phyloP scores from a whole-genome alignment of 1,140 invertebrate species.

The Scaptomyza graminum region DNA sequence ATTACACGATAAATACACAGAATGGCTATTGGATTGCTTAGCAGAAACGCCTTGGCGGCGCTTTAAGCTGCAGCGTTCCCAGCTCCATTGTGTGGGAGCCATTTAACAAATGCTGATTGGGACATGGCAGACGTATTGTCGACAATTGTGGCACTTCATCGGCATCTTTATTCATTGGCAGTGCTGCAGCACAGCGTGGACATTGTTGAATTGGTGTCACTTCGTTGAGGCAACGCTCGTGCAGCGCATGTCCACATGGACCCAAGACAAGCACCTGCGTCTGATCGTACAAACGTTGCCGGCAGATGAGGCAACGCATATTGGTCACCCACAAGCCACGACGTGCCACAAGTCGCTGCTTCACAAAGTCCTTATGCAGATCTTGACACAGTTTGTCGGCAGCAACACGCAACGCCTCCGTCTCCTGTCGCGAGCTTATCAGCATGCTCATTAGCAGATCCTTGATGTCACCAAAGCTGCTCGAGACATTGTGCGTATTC shows the following conservation, averaged over 20 bases:
- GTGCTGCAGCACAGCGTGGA: conserved; percentile 52
- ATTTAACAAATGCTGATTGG: conserved; percentile 52
- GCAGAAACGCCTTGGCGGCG: conserved; percentile 78
- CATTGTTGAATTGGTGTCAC: conserved; percentile 42
- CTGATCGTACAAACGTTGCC: conserved; percentile 71
- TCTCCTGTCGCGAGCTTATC: conserved; percentile 84
- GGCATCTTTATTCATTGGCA: conserved; percentile 18
- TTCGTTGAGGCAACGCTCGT: conserved; percentile 64
- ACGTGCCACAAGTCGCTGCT: conserved; percentile 47
- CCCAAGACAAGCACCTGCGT: conserved; percentile 66
- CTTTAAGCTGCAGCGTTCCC: conserved; percentile 75
- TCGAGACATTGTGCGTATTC: conserved; percentile 78
- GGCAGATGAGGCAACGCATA: conserved; percentile 75
- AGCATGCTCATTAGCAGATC: conserved; percentile 84
- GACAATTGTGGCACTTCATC: conserved; percentile 15
- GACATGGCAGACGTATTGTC: conserved; percentile 52
- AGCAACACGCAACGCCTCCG: conserved; percentile 79
- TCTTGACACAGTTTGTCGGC: conserved; percentile 81
- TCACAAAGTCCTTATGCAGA: conserved; percentile 76
- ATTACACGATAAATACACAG: conserved; percentile 65
- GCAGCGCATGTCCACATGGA: conserved; percentile 74
- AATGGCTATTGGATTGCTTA: conserved; percentile 41
- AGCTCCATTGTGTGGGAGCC: conserved; percentile 44
- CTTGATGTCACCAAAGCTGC: conserved; percentile 85
- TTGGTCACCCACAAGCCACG: conserved; percentile 75